These are phyloP conservation scores for Yponomeuta sedellus DNA, from an alignment of 2,888 invertebrate genomes.

Conservation along the genomic window DNA sequence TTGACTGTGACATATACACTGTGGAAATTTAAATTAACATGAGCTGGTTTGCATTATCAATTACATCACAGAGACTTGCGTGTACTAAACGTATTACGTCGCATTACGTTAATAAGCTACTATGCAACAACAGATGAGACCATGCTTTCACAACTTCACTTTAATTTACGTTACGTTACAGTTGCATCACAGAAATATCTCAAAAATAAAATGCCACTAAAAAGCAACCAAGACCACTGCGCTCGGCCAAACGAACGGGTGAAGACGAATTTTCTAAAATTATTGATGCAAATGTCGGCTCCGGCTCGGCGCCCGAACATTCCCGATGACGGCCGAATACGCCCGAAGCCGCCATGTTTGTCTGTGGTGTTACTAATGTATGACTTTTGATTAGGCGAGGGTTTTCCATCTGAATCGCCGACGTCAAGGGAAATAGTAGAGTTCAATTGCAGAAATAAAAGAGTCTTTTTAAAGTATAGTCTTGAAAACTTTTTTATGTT, in stretches of 20 bases:
- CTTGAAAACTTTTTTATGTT: too few relatives aligned
- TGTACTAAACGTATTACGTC: too few relatives aligned
- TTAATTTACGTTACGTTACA: not conserved
- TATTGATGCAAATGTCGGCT: slow-evolving; percentile 15
- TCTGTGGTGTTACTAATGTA: not conserved
- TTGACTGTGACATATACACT: too few relatives aligned
- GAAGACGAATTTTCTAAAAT: slow-evolving; percentile 15
- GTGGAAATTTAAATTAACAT: too few relatives aligned
- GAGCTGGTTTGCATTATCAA: too few relatives aligned
- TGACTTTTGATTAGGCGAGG: not conserved
- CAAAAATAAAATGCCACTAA: slow-evolving; percentile 8
- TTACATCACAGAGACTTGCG: too few relatives aligned
- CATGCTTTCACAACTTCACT: too few relatives aligned
- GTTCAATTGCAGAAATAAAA: not conserved
- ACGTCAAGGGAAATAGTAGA: not conserved
- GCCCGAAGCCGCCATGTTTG: not conserved
- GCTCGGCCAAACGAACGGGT: not conserved
- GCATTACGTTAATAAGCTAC: too few relatives aligned
- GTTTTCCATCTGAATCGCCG: not conserved
- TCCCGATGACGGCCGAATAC: not conserved
- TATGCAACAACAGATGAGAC: too few relatives aligned
- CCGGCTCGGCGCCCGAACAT: not conserved
- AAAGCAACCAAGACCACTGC: slow-evolving; percentile 4
- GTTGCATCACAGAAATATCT: too few relatives aligned
- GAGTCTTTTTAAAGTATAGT: too few relatives aligned